Conservation (phyloP, 2,113 vertebrate species). For the Alectura lathami region DNA sequence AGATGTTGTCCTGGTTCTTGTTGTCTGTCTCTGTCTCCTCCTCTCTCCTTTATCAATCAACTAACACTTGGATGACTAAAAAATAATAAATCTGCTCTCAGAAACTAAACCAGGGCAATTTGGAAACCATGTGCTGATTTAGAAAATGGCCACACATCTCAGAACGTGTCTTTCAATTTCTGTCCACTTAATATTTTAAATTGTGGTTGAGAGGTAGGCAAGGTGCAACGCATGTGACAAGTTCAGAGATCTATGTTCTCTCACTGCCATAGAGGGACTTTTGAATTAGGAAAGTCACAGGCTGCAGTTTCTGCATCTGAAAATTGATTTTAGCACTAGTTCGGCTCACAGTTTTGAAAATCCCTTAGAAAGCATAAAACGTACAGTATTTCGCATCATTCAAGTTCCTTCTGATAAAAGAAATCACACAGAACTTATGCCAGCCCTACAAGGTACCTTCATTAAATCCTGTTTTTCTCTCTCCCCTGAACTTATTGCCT, state of each 20-base stretch:
- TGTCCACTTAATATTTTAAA: background rate
- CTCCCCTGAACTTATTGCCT: slow-evolving; percentile 84
- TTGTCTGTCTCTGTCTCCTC: background rate
- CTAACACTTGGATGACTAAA: background rate
- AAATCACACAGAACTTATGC: background rate
- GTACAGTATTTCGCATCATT: background rate
- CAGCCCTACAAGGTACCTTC: slow-evolving; percentile 71
- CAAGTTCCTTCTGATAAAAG: background rate
- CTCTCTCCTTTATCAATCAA: background rate
- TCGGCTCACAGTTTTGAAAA: background rate
- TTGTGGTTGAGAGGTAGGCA: background rate
- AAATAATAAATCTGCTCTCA: background rate
- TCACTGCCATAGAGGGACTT: background rate
- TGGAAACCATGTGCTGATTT: background rate
- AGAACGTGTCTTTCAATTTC: background rate
- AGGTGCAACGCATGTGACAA: too few species aligned
- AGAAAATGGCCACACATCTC: background rate
- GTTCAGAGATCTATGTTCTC: background rate
- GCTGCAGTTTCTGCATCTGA: background rate
- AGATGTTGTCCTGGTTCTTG: background rate
- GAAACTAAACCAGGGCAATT: background rate
- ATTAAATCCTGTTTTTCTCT: slow-evolving; percentile 87
- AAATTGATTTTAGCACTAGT: background rate
- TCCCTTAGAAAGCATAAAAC: background rate
- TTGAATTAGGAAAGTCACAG: background rate